Evolutionary conservation across 2,888 invertebrate species (phyloP).

Genomic region (Caradrina clavipalpis): DNA sequence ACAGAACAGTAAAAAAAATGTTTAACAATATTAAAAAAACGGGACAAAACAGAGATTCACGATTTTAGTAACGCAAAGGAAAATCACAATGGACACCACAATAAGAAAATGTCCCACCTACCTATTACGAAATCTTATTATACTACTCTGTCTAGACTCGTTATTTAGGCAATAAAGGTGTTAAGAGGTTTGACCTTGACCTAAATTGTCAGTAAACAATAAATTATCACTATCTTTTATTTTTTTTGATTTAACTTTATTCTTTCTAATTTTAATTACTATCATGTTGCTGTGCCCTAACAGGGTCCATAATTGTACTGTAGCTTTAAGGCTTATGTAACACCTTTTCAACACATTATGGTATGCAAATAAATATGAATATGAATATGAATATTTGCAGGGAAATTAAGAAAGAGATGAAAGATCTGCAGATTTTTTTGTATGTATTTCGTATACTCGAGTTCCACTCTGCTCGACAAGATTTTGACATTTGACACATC

Average conservation of each 20-base stretch:
- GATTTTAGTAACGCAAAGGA: slow-evolving; percentile 6
- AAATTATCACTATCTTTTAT: neutral
- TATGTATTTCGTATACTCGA: neutral
- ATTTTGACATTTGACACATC: too few species aligned
- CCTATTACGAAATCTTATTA: neutral
- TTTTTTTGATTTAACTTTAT: too few species aligned
- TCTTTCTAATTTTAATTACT: too few species aligned
- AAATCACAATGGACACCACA: too few species aligned
- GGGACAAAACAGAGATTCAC: slow-evolving; percentile 8
- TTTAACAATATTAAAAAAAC: neutral
- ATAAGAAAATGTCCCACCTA: too few species aligned
- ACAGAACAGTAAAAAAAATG: neutral
- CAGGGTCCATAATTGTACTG: too few species aligned
- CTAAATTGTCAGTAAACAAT: neutral
- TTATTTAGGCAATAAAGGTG: slow-evolving; percentile 4
- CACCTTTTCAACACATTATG: too few species aligned
- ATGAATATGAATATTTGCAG: too few species aligned
- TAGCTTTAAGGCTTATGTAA: too few species aligned
- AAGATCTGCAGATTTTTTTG: neutral
- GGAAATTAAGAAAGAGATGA: neutral
- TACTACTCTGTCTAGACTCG: slow-evolving; percentile 10
- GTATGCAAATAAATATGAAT: too few species aligned
- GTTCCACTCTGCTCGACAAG: too few species aligned
- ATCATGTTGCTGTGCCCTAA: too few species aligned
- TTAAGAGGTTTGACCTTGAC: neutral